These are phyloP conservation scores for Eulemur macaco DNA, from an alignment of 2,113 vertebrate genomes.

Conservation along the genomic window DNA sequence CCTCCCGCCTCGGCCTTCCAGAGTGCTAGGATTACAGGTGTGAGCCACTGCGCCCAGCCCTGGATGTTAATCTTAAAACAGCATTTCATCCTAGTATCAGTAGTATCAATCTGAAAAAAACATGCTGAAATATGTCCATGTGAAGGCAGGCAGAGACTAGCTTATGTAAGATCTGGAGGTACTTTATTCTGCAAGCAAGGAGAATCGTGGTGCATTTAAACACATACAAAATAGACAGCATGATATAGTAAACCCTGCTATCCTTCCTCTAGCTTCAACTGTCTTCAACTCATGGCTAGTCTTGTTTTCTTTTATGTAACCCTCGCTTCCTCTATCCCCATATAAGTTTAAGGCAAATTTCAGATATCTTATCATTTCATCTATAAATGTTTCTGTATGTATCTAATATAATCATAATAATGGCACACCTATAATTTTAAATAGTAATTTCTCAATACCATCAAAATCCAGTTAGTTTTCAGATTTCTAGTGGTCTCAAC, in stretches of 20 bases:
- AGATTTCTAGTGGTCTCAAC: not conserved
- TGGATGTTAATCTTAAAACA: not conserved
- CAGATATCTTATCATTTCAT: not conserved
- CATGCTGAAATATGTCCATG: not conserved
- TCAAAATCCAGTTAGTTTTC: not conserved
- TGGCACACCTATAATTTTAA: not conserved
- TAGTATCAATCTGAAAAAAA: not conserved
- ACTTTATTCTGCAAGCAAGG: not conserved
- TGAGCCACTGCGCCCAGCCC: no score
- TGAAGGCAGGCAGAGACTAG: not conserved
- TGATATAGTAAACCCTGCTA: no score
- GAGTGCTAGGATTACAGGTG: no score
- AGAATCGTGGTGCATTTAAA: not conserved
- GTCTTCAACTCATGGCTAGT: no score
- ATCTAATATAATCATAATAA: not conserved
- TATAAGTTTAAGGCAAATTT: not conserved
- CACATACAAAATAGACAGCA: not conserved
- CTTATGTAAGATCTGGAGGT: not conserved
- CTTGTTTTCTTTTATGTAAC: not conserved
- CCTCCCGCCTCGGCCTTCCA: no score
- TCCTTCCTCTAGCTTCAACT: not conserved
- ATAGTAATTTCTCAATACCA: not conserved
- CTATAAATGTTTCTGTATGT: not conserved
- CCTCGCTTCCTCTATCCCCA: not conserved
- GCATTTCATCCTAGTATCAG: not conserved